Evolutionary conservation across 1,140 invertebrate genomes (phyloP).

Genomic region (Grapholita molesta): DNA sequence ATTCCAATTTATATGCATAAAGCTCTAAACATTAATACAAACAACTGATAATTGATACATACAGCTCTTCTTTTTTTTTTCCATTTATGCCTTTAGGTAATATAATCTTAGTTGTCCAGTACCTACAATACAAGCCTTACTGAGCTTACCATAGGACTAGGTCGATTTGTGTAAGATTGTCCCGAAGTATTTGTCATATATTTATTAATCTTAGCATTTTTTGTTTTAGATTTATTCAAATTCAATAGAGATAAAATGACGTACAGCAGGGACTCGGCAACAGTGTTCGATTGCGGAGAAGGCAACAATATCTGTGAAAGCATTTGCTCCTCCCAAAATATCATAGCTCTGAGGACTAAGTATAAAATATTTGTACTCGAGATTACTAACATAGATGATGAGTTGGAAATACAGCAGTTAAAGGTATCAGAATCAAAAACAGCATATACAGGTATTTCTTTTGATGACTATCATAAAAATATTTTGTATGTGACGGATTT

Average conservation of each 20-base stretch:
- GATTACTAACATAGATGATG: constrained; percentile 31
- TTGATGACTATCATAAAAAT: constrained; percentile 60
- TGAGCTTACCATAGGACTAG: too few species aligned
- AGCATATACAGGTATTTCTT: constrained; percentile 58
- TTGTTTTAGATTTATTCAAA: constrained; percentile 56
- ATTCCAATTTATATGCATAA: too few species aligned
- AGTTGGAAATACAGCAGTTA: constrained; percentile 42
- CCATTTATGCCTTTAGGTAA: too few species aligned
- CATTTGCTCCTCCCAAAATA: constrained; percentile 42
- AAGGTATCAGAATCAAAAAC: constrained; percentile 50
- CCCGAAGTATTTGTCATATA: too few species aligned
- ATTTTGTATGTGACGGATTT: constrained; percentile 59
- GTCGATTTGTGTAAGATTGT: too few species aligned
- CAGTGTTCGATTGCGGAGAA: constrained; percentile 47
- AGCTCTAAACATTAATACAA: too few species aligned
- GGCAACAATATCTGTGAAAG: constrained; percentile 55
- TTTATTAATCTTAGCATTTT: constrained; percentile 21
- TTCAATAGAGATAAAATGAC: constrained; percentile 40
- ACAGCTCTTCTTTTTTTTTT: too few species aligned
- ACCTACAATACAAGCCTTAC: too few species aligned
- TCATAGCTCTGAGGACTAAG: constrained; percentile 52
- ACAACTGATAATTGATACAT: too few species aligned
- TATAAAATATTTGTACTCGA: constrained; percentile 56
- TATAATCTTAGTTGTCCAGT: too few species aligned
- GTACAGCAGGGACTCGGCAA: constrained; percentile 29